phyloP scores from a whole-genome alignment of 2,113 vertebrate genomes.

The Hydrochoerus hydrochaeris region DNA sequence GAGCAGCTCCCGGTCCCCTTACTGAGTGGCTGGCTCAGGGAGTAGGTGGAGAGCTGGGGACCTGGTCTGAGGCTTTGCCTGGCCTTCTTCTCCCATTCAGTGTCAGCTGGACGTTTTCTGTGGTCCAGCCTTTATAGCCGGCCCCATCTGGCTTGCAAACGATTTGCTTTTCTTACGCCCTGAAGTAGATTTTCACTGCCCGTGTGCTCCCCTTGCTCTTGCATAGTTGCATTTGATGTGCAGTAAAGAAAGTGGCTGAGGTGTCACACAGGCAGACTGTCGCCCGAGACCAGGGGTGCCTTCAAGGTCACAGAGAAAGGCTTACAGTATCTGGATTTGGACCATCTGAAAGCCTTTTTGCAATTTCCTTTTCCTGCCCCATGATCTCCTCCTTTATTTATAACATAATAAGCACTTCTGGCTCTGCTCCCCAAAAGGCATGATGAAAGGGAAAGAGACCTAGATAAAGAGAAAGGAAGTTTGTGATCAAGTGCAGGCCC shows the following conservation, averaged over 20 bases:
- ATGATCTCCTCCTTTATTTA: neutral
- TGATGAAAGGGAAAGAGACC: neutral
- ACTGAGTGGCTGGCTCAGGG: neutral
- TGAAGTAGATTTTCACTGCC: neutral
- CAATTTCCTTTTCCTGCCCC: neutral
- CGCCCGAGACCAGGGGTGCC: neutral
- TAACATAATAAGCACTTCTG: neutral
- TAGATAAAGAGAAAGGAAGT: neutral
- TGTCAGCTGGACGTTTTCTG: neutral
- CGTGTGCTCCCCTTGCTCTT: neutral
- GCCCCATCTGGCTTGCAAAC: neutral
- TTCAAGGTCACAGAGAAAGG: neutral
- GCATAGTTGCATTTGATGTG: neutral
- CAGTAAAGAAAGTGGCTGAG: neutral
- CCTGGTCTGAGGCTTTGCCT: neutral
- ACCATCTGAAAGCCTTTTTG: neutral
- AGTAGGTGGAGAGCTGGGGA: neutral
- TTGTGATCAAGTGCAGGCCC: neutral
- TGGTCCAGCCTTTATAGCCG: neutral
- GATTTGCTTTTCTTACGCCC: neutral
- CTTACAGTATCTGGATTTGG: neutral
- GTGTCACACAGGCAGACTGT: neutral
- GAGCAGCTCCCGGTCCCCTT: neutral
- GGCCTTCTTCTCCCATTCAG: accelerated
- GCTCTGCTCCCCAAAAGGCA: neutral